Base-by-base conservation (phyloP, 64 coral and sea anemone species). In the Orbicella faveolata region DNA sequence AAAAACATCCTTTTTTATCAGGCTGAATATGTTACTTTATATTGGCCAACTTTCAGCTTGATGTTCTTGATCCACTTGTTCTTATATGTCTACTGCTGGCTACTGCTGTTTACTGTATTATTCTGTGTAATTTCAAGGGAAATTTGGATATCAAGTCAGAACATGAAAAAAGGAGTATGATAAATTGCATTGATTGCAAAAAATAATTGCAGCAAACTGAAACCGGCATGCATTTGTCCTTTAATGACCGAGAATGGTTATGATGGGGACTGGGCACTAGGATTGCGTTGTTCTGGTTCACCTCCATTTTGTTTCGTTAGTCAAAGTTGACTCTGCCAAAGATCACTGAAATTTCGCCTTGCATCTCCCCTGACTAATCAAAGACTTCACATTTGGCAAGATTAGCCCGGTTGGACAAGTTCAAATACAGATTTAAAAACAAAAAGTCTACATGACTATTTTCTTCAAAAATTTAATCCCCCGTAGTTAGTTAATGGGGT, bases 261-360 rank as follows among this genome's bases (percentile, higher is more conserved):
- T 48, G 44, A 6, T 16, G 57, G 73, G 59, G 89, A 25, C 89
- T 91, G 89, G 89, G 72, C 54, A 65, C 89, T 84, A 85, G 64
- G 25, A 73, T 52, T 13, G 44, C 26, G 73, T 54, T 84, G 36
- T 33, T 76, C 34, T 2, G n/a, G 33, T 83, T 52, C n/a, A 25
- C 89, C 89, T 91, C 89, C 89, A 91, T 91, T 77, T 91, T 88
- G 75, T 76, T 88, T 88, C 37, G 72, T 57, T 4, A 14, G 4
- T 85, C 7, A 4, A 69, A 72, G 21, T 25, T 5, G 20, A 66
- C 62, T 85, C 14, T 23, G 3, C 9, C 19, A 72, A 67, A 73
- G 63, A 21, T 70, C 37, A 73, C 82, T 12, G 18, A 52, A 52
- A 26, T 83, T 85, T 72, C 36, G 2, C 16, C 21, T 72, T 73